phyloP scores from a whole-genome alignment of 1,140 invertebrate genomes.

The Drosophila asahinai region DNA sequence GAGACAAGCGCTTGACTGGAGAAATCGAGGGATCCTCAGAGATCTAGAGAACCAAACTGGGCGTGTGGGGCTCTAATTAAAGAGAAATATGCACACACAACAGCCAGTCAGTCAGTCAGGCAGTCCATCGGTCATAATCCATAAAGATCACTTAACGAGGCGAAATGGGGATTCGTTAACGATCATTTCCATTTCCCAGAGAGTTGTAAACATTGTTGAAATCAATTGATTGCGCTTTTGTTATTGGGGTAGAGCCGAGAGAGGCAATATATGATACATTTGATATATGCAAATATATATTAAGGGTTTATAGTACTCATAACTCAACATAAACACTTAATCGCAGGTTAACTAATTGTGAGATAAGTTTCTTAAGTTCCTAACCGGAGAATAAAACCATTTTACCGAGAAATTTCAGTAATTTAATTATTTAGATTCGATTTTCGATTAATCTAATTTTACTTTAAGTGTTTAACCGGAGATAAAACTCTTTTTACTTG shows the following conservation, averaged over 20 bases:
- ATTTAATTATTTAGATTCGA: too few relatives aligned
- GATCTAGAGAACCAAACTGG: constrained; percentile 10
- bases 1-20: constrained; percentile 1
- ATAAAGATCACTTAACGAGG: constrained; percentile 41
- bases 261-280: not conserved
- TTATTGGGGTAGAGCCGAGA: not conserved
- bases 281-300: too few relatives aligned
- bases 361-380: not conserved
- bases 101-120: not conserved
- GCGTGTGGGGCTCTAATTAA: constrained; percentile 45
- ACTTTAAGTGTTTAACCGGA: too few relatives aligned
- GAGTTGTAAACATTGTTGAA: constrained; percentile 25
- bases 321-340: not conserved
- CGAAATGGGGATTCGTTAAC: constrained; percentile 27
- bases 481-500: too few relatives aligned
- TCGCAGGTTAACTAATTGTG: not conserved
- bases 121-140: constrained; percentile 38
- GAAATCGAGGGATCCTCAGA: constrained; percentile 19
- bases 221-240: constrained; percentile 20
- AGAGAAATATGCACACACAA: constrained; percentile 26
- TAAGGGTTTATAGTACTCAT: not conserved
- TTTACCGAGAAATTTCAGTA: not conserved
- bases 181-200: constrained; percentile 18
- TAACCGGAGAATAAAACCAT: not conserved
- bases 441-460: too few relatives aligned